These are phyloP conservation scores for Chironomus tentans DNA, from an alignment of 2,888 invertebrate genomes.

Conservation along the genomic window DNA sequence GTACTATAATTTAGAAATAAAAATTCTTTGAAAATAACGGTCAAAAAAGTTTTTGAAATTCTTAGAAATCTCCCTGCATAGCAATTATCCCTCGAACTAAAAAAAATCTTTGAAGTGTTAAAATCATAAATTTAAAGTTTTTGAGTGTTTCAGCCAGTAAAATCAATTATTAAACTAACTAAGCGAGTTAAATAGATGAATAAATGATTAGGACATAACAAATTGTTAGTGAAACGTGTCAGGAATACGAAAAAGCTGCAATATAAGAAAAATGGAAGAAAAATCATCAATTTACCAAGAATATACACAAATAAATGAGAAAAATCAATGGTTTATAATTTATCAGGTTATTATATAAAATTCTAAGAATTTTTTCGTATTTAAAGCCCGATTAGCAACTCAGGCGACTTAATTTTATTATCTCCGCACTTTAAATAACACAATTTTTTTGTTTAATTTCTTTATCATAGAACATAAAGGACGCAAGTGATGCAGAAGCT, in stretches of 20 bases:
- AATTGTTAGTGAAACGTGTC: background rate
- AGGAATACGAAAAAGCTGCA: background rate
- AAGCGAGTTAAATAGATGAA: too few relatives aligned
- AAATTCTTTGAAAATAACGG: too few relatives aligned
- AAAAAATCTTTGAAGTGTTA: too few relatives aligned
- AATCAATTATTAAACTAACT: background rate
- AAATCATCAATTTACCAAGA: conserved; percentile 20
- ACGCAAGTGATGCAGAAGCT: conserved; percentile 15
- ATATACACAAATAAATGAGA: conserved; percentile 2
- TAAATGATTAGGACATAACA: conserved; percentile 8
- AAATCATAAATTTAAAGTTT: background rate
- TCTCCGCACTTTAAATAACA: background rate
- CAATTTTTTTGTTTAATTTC: background rate
- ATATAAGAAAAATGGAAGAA: background rate
- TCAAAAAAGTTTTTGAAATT: too few relatives aligned
- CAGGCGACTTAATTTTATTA: background rate
- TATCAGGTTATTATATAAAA: conserved; percentile 1
- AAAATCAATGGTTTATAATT: conserved; percentile 18
- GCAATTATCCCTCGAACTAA: too few relatives aligned
- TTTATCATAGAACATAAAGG: conserved; percentile 18
- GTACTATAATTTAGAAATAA: too few relatives aligned
- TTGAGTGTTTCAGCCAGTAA: background rate
- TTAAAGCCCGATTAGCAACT: background rate
- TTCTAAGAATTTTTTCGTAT: background rate
- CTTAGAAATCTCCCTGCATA: too few relatives aligned